These are phyloP conservation scores for Cryptotermes secundus DNA, from an alignment of 1,140 invertebrate species.

Conservation along the genomic window DNA sequence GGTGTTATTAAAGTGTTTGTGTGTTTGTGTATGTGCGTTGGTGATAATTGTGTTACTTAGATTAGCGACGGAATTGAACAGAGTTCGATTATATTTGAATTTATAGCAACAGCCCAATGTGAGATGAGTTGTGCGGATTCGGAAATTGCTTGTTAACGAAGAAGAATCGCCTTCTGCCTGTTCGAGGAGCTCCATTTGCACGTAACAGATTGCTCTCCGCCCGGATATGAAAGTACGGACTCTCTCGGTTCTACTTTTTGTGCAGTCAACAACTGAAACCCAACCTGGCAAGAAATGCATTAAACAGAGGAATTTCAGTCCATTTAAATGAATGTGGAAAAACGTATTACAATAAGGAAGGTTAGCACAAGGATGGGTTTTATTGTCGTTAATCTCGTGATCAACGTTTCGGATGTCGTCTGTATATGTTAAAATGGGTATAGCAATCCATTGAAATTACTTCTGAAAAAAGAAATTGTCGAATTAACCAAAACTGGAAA, in stretches of 20 bases:
- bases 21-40: conserved; percentile 5
- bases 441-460: too few relatives aligned
- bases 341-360: too few relatives aligned
- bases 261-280: not conserved
- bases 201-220: not conserved
- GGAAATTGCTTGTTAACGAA: conserved; percentile 9
- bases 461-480: too few relatives aligned
- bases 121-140: not conserved
- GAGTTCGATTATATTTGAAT: not conserved
- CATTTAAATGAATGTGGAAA: not conserved
- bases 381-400: too few relatives aligned
- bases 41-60: conserved; percentile 7
- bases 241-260: not conserved
- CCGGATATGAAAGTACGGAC: not conserved
- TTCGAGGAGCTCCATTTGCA: not conserved
- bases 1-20: not conserved
- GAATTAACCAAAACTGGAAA: too few relatives aligned
- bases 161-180: not conserved
- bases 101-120: not conserved
- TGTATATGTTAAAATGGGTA: too few relatives aligned
- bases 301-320: not conserved
- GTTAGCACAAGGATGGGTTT: too few relatives aligned
- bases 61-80: not conserved
- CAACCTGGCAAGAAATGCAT: not conserved
- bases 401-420: too few relatives aligned